Percentiles rank a stretch among this genome's conserved stretches.
phyloP scores from a whole-genome alignment of 2,797 vertebrate species.

The Masticophis lateralis region DNA sequence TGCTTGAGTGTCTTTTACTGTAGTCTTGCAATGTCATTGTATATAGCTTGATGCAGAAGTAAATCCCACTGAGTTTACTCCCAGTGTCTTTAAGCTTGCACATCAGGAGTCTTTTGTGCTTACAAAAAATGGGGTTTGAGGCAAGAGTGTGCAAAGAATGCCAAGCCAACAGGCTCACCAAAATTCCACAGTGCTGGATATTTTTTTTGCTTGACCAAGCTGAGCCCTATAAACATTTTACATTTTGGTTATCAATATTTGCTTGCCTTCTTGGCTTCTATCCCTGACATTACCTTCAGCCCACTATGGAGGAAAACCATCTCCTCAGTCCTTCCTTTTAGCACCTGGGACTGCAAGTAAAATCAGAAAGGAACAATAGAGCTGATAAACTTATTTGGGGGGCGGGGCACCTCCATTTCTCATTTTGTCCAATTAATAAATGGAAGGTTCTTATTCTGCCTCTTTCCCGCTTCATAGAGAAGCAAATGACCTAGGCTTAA shows the following conservation, averaged over 20 bases:
- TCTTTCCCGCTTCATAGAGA: background rate
- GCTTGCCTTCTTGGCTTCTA: no score
- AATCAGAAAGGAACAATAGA: constrained; percentile 76
- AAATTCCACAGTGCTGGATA: background rate
- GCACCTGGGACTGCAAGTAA: constrained; percentile 76
- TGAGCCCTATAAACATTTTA: background rate
- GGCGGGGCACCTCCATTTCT: constrained; percentile 69
- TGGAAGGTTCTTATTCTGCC: background rate
- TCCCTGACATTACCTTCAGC: background rate
- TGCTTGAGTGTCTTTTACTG: background rate
- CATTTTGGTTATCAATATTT: background rate
- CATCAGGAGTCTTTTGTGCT: background rate
- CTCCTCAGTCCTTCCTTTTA: constrained; percentile 52
- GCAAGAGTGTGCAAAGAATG: background rate
- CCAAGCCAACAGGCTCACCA: background rate
- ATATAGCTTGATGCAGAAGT: background rate
- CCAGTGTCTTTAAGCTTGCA: background rate
- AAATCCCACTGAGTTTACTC: background rate
- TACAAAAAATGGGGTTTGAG: background rate
- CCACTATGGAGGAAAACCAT: constrained; percentile 22
- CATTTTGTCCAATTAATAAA: background rate
- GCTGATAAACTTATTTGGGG: constrained; percentile 78
- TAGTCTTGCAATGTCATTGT: background rate
- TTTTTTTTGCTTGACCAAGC: background rate
- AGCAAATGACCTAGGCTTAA: background rate